Conservation (phyloP, 2,113 vertebrate genomes). For the Holacanthus passer region DNA sequence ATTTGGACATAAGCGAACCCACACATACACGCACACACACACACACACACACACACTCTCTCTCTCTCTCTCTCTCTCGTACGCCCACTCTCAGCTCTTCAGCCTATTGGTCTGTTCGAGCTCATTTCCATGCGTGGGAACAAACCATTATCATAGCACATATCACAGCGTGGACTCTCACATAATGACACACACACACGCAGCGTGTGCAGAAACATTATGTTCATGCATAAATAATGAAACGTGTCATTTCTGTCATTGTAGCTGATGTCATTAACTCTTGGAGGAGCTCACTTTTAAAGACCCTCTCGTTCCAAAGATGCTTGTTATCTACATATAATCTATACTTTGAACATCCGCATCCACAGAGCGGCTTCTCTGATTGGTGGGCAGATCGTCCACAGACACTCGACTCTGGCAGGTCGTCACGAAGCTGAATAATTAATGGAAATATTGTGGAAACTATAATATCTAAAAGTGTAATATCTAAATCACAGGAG, state of each 20-base stretch:
- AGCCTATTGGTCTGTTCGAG: slow-evolving; percentile 51
- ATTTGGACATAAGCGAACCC: too few relatives aligned
- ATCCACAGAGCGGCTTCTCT: neutral
- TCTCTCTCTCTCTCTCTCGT: too few relatives aligned
- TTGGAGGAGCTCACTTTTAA: neutral
- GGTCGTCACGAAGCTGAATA: too few relatives aligned
- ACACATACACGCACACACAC: slow-evolving; percentile 10
- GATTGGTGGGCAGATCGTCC: neutral
- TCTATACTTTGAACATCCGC: neutral
- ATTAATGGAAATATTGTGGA: too few relatives aligned
- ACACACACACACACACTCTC: slow-evolving; percentile 42
- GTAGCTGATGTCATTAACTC: neutral
- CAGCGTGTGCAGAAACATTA: slow-evolving; percentile 2
- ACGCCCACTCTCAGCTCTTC: slow-evolving; percentile 60
- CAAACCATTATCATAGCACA: slow-evolving; percentile 67
- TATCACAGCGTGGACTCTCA: slow-evolving; percentile 49
- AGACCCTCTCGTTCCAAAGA: neutral
- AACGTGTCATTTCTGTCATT: neutral
- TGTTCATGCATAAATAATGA: neutral
- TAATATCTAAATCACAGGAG: too few relatives aligned
- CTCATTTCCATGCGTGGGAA: slow-evolving; percentile 73
- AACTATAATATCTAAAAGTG: too few relatives aligned
- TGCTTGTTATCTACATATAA: neutral
- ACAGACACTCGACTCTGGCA: neutral
- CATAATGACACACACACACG: slow-evolving; percentile 38